Conservation (phyloP, 2,797 vertebrate genomes). For the Tauraco hartlaubi region DNA sequence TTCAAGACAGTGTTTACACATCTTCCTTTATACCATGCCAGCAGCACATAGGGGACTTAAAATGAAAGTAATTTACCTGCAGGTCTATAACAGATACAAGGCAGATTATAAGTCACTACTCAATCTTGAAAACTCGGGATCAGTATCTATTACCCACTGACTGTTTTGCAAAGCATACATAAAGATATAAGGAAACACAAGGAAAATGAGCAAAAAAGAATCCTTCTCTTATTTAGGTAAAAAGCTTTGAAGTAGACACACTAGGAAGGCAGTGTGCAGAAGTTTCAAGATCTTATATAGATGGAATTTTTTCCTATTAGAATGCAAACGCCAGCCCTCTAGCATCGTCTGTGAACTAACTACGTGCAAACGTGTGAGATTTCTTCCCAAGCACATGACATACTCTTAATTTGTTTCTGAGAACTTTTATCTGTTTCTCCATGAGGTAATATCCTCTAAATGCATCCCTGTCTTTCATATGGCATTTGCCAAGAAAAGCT, state of each 20-base stretch:
- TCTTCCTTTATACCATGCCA: not conserved
- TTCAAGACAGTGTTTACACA: slow-evolving; percentile 8
- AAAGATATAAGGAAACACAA: not conserved
- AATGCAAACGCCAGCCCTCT: not conserved
- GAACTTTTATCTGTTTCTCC: not conserved
- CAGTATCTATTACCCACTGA: not conserved
- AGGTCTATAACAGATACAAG: not conserved
- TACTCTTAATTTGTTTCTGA: not conserved
- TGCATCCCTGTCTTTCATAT: not conserved
- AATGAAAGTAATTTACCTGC: slow-evolving; percentile 19
- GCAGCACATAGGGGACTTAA: not conserved
- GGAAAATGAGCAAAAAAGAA: not conserved
- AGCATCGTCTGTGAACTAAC: not conserved
- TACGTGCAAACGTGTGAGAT: not conserved
- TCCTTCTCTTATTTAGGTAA: not conserved
- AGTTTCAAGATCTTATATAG: not conserved
- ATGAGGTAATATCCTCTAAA: not conserved
- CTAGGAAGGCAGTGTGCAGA: not conserved
- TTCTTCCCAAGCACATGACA: not conserved
- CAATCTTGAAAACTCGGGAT: not conserved
- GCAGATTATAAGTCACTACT: not conserved
- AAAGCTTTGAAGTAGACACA: not conserved
- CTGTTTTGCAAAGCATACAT: not conserved
- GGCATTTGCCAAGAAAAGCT: not conserved
- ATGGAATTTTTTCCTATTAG: not conserved